These are phyloP conservation scores for Gopherus evgoodei DNA, from an alignment of 2,113 vertebrate species.

Conservation along the genomic window DNA sequence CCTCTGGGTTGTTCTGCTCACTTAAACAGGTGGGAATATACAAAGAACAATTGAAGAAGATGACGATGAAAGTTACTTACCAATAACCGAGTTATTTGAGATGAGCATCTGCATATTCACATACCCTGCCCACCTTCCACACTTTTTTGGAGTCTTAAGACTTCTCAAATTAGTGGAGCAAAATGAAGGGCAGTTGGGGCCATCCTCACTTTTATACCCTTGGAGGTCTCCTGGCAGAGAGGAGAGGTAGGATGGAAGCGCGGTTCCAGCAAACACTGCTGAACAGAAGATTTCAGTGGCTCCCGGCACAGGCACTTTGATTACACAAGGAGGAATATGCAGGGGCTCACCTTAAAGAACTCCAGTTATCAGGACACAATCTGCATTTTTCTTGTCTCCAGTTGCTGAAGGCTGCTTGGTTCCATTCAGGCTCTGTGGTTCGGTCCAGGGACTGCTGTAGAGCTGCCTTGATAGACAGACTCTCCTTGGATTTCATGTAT, in stretches of 20 bases:
- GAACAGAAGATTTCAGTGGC: neutral
- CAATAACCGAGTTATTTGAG: neutral
- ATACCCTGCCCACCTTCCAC: neutral
- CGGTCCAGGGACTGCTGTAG: neutral
- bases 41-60: neutral
- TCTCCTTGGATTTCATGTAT: neutral
- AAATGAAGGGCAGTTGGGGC: neutral
- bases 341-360: neutral
- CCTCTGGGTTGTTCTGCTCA: neutral
- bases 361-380: neutral
- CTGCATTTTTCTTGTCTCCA: neutral
- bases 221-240: neutral
- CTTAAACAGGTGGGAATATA: neutral
- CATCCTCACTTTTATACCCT: neutral
- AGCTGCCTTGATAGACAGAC: neutral
- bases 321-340: neutral
- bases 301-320: neutral
- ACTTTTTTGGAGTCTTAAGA: neutral
- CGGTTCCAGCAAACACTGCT: neutral
- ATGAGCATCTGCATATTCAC: neutral
- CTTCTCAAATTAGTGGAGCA: neutral
- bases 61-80: neutral
- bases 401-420: neutral
- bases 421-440: neutral
- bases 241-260: neutral